Conservation (phyloP, 2,113 vertebrate species). For the Chlamydotis undulata region DNA sequence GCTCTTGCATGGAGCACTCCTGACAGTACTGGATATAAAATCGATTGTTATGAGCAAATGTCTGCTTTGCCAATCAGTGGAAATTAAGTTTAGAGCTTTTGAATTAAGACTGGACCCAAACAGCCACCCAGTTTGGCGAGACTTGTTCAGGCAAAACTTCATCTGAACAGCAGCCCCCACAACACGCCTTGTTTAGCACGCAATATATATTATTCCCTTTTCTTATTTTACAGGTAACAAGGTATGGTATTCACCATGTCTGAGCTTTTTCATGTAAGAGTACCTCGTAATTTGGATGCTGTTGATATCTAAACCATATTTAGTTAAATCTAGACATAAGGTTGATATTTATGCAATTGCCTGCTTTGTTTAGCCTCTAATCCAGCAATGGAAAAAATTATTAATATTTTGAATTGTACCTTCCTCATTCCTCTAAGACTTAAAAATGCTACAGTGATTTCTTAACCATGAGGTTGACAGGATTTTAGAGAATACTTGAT, state of each 20-base stretch:
- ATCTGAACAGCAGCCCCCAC: not conserved
- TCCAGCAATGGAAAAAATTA: not conserved
- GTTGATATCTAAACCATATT: not conserved
- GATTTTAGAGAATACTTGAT: not conserved
- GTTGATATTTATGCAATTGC: not conserved
- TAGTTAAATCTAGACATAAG: not conserved
- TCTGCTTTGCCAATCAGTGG: not conserved
- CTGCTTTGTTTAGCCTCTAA: not conserved
- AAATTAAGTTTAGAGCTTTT: not conserved
- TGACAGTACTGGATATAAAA: not conserved
- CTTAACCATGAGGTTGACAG: not conserved
- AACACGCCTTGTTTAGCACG: not conserved
- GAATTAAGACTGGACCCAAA: not conserved
- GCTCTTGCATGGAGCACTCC: not conserved
- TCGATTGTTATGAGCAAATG: not conserved
- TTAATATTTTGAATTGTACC: not conserved
- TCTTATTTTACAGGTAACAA: not conserved
- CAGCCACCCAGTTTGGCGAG: not conserved
- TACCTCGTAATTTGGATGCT: not conserved
- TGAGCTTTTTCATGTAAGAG: not conserved
- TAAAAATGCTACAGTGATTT: not conserved
- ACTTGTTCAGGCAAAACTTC: not conserved
- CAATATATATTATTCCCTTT: not conserved
- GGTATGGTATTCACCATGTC: not conserved
- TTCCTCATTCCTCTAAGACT: not conserved